Evolutionary conservation across 2,113 vertebrate genomes (phyloP).

Genomic region (Heterochromis multidens): DNA sequence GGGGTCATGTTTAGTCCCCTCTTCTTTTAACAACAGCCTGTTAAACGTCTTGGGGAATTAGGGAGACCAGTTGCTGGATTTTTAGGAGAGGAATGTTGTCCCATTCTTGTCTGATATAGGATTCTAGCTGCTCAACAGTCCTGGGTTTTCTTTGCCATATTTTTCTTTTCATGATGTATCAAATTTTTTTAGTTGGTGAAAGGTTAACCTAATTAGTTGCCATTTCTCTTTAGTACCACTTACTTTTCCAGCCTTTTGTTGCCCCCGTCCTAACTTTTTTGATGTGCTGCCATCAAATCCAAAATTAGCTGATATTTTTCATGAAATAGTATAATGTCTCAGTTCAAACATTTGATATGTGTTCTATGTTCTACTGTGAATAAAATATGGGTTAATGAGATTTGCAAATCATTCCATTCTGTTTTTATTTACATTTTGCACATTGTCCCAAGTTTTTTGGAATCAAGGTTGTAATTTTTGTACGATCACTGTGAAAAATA

Average conservation of each 20-base stretch:
- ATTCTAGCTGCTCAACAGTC: not conserved
- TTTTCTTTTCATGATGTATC: too few relatives aligned
- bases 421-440: not conserved
- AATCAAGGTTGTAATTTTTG: not conserved
- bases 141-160: too few relatives aligned
- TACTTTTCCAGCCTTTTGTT: not conserved
- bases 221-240: not conserved
- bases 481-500: not conserved
- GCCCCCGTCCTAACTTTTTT: not conserved
- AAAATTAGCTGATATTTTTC: not conserved
- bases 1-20: not conserved
- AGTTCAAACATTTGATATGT: not conserved
- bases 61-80: not conserved
- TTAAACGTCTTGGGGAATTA: too few relatives aligned
- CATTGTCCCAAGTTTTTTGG: not conserved
- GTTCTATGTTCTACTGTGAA: not conserved
- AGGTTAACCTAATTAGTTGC: too few relatives aligned
- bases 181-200: too few relatives aligned
- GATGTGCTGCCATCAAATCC: not conserved
- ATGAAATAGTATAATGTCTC: not conserved
- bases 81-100: not conserved
- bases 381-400: not conserved
- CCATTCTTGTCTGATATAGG: not conserved
- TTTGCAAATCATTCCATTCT: not conserved
- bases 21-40: not conserved